Percentiles rank a stretch among this genome's conserved stretches.
phyloP scores from a whole-genome alignment of 2,113 vertebrate genomes.

The Aldabrachelys gigantea region DNA sequence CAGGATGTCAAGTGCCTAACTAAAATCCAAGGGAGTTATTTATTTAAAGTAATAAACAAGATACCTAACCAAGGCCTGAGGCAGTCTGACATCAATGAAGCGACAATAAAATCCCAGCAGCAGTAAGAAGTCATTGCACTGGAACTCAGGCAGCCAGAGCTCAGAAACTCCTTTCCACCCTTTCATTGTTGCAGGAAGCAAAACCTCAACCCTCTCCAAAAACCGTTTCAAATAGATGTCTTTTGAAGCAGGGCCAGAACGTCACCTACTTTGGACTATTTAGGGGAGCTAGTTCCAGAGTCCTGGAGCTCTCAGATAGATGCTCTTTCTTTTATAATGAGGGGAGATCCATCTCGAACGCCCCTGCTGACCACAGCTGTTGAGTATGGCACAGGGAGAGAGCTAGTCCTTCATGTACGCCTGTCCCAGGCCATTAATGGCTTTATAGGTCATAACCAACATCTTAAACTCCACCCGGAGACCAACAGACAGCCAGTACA shows the following conservation, averaged over 20 bases:
- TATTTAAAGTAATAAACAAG: constrained; percentile 59
- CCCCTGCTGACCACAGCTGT: not conserved
- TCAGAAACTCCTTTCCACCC: not conserved
- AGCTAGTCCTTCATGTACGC: not conserved
- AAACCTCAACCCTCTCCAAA: not conserved
- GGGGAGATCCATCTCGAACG: not conserved
- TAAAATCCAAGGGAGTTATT: constrained; percentile 4
- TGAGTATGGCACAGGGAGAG: rapidly evolving
- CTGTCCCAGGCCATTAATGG: not conserved
- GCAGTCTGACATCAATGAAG: constrained; percentile 23
- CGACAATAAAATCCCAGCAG: constrained; percentile 35
- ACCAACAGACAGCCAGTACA: not conserved
- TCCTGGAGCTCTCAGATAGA: not conserved
- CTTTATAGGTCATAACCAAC: not conserved
- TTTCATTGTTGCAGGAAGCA: not conserved
- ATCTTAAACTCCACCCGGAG: not conserved
- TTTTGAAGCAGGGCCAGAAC: not conserved
- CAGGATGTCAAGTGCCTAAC: not conserved
- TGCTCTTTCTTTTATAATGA: not conserved
- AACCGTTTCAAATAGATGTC: not conserved
- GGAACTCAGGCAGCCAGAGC: constrained; percentile 12
- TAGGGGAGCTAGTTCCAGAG: not conserved
- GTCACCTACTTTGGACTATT: not conserved
- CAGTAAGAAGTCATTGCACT: not conserved
- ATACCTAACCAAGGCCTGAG: constrained; percentile 33